phyloP scores from a whole-genome alignment of 2,888 invertebrate genomes.

The Scaptodrosophila latifasciaeformis region DNA sequence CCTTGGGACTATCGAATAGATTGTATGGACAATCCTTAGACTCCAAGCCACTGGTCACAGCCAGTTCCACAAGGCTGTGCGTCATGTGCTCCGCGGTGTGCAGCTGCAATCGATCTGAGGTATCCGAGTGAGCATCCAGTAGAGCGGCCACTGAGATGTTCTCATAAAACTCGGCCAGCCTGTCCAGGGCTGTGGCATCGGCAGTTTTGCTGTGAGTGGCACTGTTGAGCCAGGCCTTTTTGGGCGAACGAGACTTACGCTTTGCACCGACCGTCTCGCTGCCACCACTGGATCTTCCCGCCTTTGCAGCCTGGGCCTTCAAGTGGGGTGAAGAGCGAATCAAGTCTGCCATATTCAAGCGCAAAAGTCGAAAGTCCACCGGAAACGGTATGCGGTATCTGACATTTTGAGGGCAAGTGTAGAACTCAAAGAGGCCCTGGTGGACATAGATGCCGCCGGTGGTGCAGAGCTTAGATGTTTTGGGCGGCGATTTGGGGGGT shows the following conservation, averaged over 20 bases:
- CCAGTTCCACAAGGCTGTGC: constrained; percentile 67
- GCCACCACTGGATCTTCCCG: background rate
- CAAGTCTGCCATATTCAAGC: constrained; percentile 65
- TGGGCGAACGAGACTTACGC: constrained; percentile 68
- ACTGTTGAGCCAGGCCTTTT: constrained; percentile 65
- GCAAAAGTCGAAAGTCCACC: constrained; percentile 65
- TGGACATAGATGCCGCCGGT: constrained; percentile 50
- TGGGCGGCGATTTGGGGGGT: constrained; percentile 19
- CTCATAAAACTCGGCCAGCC: constrained; percentile 75
- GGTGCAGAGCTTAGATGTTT: constrained; percentile 21
- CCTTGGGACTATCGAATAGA: constrained; percentile 61
- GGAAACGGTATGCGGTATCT: constrained; percentile 70
- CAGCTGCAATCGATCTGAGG: constrained; percentile 59
- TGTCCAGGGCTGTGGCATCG: constrained; percentile 73
- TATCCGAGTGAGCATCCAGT: constrained; percentile 42
- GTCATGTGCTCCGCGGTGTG: constrained; percentile 66
- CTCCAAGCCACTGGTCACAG: constrained; percentile 62
- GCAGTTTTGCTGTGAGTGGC: constrained; percentile 34
- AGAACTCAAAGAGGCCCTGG: constrained; percentile 71
- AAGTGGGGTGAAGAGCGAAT: constrained; percentile 44
- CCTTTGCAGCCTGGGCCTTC: constrained; percentile 8
- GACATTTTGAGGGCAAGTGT: constrained; percentile 67
- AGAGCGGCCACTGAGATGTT: constrained; percentile 72
- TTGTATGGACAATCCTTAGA: constrained; percentile 68
- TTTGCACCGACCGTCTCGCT: constrained; percentile 29